Conservation (phyloP, 2,797 vertebrate genomes). For the Melanotaenia boesemani region DNA sequence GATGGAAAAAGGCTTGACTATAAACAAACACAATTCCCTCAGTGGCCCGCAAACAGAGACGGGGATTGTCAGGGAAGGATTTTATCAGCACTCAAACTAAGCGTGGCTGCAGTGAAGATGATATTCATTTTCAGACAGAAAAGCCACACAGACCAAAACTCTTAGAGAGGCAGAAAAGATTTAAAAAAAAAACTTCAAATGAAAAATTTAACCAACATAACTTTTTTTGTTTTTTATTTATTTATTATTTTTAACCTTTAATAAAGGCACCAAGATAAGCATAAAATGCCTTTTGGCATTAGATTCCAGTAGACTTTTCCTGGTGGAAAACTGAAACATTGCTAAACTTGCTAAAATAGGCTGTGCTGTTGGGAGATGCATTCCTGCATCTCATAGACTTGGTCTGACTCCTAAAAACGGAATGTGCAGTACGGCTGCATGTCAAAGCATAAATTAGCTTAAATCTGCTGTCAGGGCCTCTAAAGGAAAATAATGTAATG, state of each 20-base stretch:
- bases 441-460: too few species aligned
- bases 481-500: too few species aligned
- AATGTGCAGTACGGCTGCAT: too few species aligned
- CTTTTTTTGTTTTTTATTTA: not conserved
- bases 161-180: conserved; percentile 22
- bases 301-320: too few species aligned
- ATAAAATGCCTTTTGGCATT: too few species aligned
- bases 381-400: too few species aligned
- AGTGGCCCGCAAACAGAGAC: conserved; percentile 82
- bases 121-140: conserved; percentile 55
- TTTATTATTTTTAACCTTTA: not conserved
- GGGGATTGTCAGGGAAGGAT: conserved; percentile 88
- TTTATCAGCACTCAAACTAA: conserved; percentile 90
- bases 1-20: conserved; percentile 90
- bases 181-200: conserved; percentile 23
- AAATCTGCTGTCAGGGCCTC: too few species aligned
- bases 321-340: too few species aligned
- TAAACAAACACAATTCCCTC: conserved; percentile 97
- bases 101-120: conserved; percentile 59
- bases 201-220: not conserved
- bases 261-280: too few species aligned
- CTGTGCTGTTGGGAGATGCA: too few species aligned
- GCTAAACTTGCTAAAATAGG: too few species aligned
- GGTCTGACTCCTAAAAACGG: too few species aligned
- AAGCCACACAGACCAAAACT: conserved; percentile 25